Base-by-base conservation (phyloP, 1,140 invertebrate species). In the Telenomus remus region DNA sequence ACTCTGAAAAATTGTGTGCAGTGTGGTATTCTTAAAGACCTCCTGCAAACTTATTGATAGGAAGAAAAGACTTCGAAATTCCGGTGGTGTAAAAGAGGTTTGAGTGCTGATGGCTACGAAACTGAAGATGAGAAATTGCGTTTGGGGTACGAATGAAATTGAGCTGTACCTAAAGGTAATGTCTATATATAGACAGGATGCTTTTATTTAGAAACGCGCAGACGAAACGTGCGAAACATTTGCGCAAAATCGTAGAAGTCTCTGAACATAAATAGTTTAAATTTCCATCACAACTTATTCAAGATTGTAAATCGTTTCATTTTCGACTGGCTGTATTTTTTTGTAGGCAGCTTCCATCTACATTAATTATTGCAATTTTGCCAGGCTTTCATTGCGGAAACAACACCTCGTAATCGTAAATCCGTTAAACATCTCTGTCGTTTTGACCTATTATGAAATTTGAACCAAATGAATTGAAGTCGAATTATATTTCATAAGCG, bases 381-480 rank as follows among this genome's bases (percentile, higher is more conserved):
- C n/a, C 37, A 61, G 37, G 6, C 48, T 39, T 16, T 51, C 39
- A 50, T 16, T 5, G 35, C 0, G 19, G 15, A 16, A 39, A 42
- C 46, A 44, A 51, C 35, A 51, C 34, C 34, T 61, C 37, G 37
- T 61, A 61, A 61, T 34, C 59, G 43, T 46, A 61, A 43, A 51
- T 51, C 39, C 39, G 43, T 46, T 51, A 43, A 51, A 51, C 12
- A 48, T 51, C 48, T 61, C 51, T 43, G 48, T 34, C 59, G 43
- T 51, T 61, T 35, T 12, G 13, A 49, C 50, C 50, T 53, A 63
- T 63, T 63, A 53, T 49, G 50, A 27, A n/a, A n/a, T n/a, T n/a
- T n/a, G 33, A 63, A 39, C 15, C 50, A 63, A 53, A 63, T 53
- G 50, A 63, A 53, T 47, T 46, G 42, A 47, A 63, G 50, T 61